Evolutionary conservation across 2,113 vertebrate species (phyloP).

Genomic region (Aegotheles bennettii): DNA sequence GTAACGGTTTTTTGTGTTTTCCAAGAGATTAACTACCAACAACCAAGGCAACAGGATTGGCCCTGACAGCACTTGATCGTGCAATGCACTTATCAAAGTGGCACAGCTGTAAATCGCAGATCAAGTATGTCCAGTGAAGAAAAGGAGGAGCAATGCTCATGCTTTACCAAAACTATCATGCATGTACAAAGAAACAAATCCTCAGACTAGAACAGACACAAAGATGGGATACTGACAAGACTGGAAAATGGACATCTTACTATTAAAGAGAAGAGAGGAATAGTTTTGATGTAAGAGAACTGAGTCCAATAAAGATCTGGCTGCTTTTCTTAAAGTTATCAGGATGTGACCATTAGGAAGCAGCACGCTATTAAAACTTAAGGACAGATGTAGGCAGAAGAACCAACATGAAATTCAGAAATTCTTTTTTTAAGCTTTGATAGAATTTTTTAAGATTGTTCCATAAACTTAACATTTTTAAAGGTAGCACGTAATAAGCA

Average conservation of each 20-base stretch:
- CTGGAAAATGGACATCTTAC: neutral
- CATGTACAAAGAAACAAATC: neutral
- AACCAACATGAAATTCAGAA: too few relatives aligned
- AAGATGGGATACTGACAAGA: neutral
- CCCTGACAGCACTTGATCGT: neutral
- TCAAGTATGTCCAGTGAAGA: neutral
- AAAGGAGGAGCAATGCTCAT: neutral
- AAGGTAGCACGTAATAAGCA: neutral
- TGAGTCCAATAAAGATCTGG: neutral
- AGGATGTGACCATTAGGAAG: too few relatives aligned
- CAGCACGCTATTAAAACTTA: too few relatives aligned
- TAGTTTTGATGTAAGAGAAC: neutral
- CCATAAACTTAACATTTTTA: neutral
- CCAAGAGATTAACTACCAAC: too few relatives aligned
- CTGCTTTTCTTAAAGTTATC: neutral
- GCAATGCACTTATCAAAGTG: rapidly evolving
- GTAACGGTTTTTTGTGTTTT: too few relatives aligned
- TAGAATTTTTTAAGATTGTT: neutral
- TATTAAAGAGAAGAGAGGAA: neutral
- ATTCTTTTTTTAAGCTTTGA: too few relatives aligned
- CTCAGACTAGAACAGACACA: neutral
- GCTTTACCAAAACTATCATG: neutral
- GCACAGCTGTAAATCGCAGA: neutral
- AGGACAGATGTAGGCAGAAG: too few relatives aligned
- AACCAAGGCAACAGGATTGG: neutral